Evolutionary conservation across 2,113 vertebrate species (phyloP).

Genomic region (Spea bombifrons): DNA sequence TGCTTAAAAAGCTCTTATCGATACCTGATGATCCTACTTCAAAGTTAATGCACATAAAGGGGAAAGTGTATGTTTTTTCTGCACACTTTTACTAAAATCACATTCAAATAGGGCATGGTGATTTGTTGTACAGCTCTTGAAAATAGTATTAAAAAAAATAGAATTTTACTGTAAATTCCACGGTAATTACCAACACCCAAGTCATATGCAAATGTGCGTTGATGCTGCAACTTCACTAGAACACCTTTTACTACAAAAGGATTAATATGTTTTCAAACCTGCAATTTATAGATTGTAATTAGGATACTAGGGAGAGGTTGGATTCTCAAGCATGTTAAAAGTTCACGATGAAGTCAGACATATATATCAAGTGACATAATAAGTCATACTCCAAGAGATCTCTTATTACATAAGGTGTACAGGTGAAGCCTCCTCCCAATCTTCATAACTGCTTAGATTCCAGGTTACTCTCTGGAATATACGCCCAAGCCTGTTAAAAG

Average conservation of each 20-base stretch:
- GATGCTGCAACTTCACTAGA: background rate
- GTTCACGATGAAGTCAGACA: conserved; percentile 21
- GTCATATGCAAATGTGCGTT: background rate
- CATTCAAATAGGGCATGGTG: no score
- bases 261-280: background rate
- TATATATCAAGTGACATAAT: conserved; percentile 31
- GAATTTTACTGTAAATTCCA: background rate
- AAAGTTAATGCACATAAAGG: no score
- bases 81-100: no score
- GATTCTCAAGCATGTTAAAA: conserved; percentile 12
- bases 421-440: conserved; percentile 15
- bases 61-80: no score
- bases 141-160: background rate
- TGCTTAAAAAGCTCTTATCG: no score
- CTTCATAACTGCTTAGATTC: conserved; percentile 30
- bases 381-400: conserved; percentile 4
- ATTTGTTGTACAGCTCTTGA: no score
- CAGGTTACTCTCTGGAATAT: conserved; percentile 18
- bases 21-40: no score
- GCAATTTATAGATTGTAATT: conserved; percentile 33
- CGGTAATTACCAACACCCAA: background rate
- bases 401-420: conserved; percentile 33
- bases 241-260: conserved; percentile 12
- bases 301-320: conserved; percentile 18
- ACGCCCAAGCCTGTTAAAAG: conserved; percentile 42